Evolutionary conservation across 2,113 vertebrate species (phyloP).

Genomic region (Hippopotamus amphibius): DNA sequence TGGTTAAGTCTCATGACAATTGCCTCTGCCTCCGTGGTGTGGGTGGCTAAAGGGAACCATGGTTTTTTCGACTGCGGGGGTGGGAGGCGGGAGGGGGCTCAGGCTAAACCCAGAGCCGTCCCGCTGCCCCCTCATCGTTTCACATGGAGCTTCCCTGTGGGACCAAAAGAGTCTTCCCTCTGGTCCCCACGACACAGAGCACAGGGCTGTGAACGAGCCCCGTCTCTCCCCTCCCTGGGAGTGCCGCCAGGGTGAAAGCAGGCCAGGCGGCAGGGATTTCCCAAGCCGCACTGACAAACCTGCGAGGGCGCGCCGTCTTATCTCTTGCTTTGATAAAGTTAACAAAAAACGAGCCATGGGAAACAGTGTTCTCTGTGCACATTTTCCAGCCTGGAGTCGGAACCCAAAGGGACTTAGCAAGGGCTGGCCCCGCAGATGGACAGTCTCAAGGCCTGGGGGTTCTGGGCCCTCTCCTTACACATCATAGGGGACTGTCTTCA

Average conservation of each 20-base stretch:
- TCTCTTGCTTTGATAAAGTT: not conserved
- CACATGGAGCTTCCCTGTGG: not conserved
- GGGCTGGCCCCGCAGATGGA: not conserved
- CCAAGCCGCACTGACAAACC: not conserved
- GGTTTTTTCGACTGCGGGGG: not conserved
- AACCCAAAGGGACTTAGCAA: not conserved
- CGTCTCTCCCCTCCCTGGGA: not conserved
- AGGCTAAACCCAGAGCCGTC: not conserved
- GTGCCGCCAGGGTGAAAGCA: not conserved
- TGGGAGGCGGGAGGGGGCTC: not conserved
- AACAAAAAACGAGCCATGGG: not conserved
- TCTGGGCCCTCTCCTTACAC: not conserved
- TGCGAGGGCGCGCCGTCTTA: constrained; percentile 10
- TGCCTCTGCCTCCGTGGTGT: not conserved
- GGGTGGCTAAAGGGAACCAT: not conserved
- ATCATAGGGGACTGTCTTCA: not conserved
- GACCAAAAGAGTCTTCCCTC: not conserved
- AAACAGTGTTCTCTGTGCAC: not conserved
- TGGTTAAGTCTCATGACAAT: not conserved
- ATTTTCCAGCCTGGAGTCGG: not conserved
- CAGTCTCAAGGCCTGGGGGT: not conserved
- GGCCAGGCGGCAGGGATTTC: not conserved
- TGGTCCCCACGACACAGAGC: not conserved
- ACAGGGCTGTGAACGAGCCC: not conserved
- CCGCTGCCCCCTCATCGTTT: not conserved